phyloP scores from a whole-genome alignment of 2,888 invertebrate species.

The Erebia aethiops region DNA sequence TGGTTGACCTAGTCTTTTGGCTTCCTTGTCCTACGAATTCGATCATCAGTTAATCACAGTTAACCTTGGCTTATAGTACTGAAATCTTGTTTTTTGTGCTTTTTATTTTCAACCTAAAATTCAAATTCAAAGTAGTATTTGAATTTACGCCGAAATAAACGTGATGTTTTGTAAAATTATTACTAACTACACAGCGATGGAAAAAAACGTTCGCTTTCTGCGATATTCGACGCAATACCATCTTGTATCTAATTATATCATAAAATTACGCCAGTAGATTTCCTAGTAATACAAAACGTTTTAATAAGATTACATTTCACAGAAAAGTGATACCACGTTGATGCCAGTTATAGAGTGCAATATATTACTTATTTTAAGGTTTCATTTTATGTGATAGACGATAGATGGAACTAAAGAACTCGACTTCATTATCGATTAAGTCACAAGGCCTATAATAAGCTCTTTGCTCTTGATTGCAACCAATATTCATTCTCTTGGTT shows the following conservation, averaged over 20 bases:
- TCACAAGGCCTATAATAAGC: too few relatives aligned
- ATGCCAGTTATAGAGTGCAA: too few relatives aligned
- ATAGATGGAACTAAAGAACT: too few relatives aligned
- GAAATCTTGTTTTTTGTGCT: not conserved
- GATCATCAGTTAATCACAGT: not conserved
- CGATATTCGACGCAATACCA: constrained; percentile 20
- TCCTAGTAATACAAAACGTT: constrained; percentile 19
- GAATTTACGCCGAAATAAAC: not conserved
- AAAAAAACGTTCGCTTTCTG: constrained; percentile 27
- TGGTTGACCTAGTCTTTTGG: constrained; percentile 9
- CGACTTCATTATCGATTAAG: too few relatives aligned
- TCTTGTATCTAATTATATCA: constrained; percentile 24
- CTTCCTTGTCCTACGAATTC: constrained; percentile 4
- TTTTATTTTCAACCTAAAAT: not conserved
- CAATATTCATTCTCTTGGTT: too few relatives aligned
- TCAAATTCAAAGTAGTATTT: not conserved
- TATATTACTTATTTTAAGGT: too few relatives aligned
- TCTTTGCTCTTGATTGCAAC: too few relatives aligned
- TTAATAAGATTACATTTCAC: constrained; percentile 19
- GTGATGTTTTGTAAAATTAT: constrained; percentile 1
- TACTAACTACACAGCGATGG: constrained; percentile 17
- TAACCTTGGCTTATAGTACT: constrained; percentile 9
- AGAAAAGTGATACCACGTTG: constrained; percentile 13
- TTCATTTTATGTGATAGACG: too few relatives aligned
- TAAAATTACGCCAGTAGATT: constrained; percentile 25